Base-by-base conservation (phyloP, 2,113 vertebrate species). In the Procapra przewalskii region DNA sequence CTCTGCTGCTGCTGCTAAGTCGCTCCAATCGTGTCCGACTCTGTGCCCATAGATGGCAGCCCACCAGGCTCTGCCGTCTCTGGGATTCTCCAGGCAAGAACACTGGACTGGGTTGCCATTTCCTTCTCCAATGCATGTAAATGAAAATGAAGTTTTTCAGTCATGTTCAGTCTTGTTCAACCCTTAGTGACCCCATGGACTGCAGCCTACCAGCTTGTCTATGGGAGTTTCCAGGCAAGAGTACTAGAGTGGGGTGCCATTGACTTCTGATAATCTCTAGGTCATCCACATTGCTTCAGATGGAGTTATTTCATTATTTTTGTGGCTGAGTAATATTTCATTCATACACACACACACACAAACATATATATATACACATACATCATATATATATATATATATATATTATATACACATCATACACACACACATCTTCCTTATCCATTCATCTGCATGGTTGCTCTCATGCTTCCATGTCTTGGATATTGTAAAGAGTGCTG, bases 1-100 rank as follows among this genome's bases (percentile, higher is more conserved):
- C 33, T 21, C n/a, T 57, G 23, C 55, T 57, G 55, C 55, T 57
- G 23, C 55, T 57, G 55, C 55, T 57, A 25, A 10, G 3, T 57
- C 9, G 3, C 55, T 57, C 55, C 9, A 57, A 8, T 3, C 0
- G 8, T 57, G 55, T 3, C 7, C 0, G 0, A 23, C 21, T 57
- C 21, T 23, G 21, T 57, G 55, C 21, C 55, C 55, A 57, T 57
- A 23, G 55, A 57, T 16, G 3, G 55, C 55, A 23, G 55, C 55
- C 55, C 21, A 57, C 55, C 55, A 55, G 55, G 55, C 21, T 23
- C 55, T 7, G 2, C 55, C 3, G 19, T 55, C 55, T 7, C 19
- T 23, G 55, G 55, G 55, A 55, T 55, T 55, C 55, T 55, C 55
- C 55, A 55, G 55, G 55, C 21, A 55, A 55, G 55, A 55, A 55